Base-by-base conservation (phyloP, 2,888 invertebrate genomes). In the Phyto melanocephala region DNA sequence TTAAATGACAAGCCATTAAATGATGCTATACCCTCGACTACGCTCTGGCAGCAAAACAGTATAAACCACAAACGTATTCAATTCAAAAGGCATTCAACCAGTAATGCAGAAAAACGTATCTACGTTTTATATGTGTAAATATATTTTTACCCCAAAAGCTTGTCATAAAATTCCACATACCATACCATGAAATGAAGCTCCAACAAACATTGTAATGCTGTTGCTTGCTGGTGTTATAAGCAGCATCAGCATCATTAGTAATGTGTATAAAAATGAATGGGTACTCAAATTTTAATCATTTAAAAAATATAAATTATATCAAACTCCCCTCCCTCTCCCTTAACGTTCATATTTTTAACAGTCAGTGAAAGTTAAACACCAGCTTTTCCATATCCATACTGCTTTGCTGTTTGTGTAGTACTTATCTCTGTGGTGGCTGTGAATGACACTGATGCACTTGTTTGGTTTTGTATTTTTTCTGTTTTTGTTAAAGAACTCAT, bases 1-100 rank as follows among this genome's bases (percentile, higher is more conserved):
- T 75, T 67, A 79, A 79, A 79, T 79, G 79, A 75, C 79, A 79
- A 75, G 50, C 37, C 65, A 82, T 79, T 82, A 68, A 78, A 72
- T 77, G 56, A 77, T 70, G 62, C 37, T 47, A n/a, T 37, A 68
- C 63, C 50, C 62, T 13, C 22, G 17, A 35, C 13, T 28, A 5
- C 28, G 28, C 28, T 28, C 28, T 28, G 28, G 35, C 35, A 24
- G 42, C n/a, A 65, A 62, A 20, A 8, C 56, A 20, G 28, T 71
- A 76, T 33, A 45, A 60, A 56, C 28, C 52, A 24, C 56, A 81
- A 78, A 70, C 65, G 60, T 65, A 70, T 67, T 58, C 63, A 78
- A 56, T 74, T 71, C 42, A 33, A 40, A 63, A 62, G 63, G 42
- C 62, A 67, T 60, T 67, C 75, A 75, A 76, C 45, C 74, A 72